A percentile compares a stretch with the other conserved stretches of the same genome.
Conservation (phyloP, 2,888 invertebrate genomes). For the Mongoloraphidia duomilia region DNA sequence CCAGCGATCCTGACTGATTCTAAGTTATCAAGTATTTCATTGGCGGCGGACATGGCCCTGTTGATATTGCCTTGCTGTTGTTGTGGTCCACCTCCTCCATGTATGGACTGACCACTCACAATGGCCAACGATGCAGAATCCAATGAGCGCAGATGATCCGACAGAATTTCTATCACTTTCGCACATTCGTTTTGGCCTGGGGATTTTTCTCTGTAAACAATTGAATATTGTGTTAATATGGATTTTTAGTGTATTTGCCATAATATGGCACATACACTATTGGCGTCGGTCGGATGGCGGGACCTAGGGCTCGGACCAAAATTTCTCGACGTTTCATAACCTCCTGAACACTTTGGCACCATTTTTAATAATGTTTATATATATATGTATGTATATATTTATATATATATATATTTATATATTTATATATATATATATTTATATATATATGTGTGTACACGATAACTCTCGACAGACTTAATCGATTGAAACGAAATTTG, state of each 20-base stretch:
- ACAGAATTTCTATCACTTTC: conserved; percentile 62
- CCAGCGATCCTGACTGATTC: conserved; percentile 77
- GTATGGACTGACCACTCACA: conserved; percentile 29
- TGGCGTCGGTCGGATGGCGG: no score
- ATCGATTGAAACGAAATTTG: no score
- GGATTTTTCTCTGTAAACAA: conserved; percentile 61
- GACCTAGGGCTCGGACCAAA: no score
- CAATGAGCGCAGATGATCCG: conserved; percentile 59
- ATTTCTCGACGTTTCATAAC: no score
- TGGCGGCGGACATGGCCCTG: conserved; percentile 44
- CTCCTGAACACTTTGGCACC: no score
- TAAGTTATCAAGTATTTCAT: conserved; percentile 69
- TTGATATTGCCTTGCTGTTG: conserved; percentile 33
- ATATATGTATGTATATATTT: neutral
- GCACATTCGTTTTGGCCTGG: conserved; percentile 94
- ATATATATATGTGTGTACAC: no score
- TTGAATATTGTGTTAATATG: neutral
- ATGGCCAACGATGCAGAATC: conserved; percentile 81
- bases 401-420: conserved; percentile 1
- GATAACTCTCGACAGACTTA: no score
- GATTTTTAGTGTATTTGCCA: no score
- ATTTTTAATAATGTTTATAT: no score
- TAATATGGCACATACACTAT: no score
- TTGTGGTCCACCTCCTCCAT: neutral
- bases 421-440: neutral